Evolutionary conservation across 2,888 invertebrate genomes (phyloP).

Genomic region (Cephus pulcher): DNA sequence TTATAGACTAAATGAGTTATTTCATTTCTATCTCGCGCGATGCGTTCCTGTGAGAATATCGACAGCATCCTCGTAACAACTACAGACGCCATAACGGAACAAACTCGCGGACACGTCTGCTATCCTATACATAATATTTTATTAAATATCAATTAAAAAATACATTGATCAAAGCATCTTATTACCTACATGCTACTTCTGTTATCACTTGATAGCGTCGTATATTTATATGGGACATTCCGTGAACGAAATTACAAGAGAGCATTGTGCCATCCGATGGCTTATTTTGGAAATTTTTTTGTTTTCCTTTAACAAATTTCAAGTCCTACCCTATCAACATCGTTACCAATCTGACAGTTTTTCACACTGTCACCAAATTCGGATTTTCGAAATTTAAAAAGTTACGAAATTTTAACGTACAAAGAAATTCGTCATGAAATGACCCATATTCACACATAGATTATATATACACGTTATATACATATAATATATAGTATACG

Average conservation of each 20-base stretch:
- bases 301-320: background rate
- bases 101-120: background rate
- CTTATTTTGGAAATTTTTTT: too few species aligned
- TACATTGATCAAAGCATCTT: conserved; percentile 10
- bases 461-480: background rate
- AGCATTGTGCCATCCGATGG: background rate
- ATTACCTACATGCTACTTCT: conserved; percentile 3
- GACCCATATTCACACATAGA: background rate
- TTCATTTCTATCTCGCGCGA: background rate
- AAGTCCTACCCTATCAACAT: background rate
- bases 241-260: background rate
- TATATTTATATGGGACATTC: background rate
- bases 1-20: background rate
- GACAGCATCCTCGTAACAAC: background rate
- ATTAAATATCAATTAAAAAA: conserved; percentile 15
- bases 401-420: background rate
- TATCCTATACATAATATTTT: conserved; percentile 8
- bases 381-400: background rate
- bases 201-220: conserved; percentile 6
- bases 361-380: background rate
- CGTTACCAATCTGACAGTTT: background rate
- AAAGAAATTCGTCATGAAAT: background rate
- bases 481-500: background rate
- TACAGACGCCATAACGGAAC: conserved; percentile 1
- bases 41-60: background rate